Conservation (phyloP, 2,113 vertebrate genomes). For the Chionis minor region DNA sequence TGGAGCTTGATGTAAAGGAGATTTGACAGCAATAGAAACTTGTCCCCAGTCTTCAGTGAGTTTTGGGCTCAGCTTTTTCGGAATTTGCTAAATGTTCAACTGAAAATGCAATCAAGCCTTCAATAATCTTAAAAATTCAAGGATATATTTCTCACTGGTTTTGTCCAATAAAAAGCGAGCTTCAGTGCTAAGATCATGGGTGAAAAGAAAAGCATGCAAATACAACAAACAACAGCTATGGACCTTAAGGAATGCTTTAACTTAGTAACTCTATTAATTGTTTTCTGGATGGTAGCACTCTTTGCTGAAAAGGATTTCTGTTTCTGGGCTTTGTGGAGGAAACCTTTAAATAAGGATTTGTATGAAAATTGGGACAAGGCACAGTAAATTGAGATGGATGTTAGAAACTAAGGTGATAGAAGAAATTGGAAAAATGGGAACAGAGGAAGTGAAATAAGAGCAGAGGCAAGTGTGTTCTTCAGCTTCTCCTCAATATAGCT, state of each 20-base stretch:
- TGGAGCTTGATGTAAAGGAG: neutral
- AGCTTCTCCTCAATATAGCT: neutral
- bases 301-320: neutral
- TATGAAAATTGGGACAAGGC: neutral
- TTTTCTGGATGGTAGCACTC: neutral
- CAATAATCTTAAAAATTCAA: neutral
- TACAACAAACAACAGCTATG: neutral
- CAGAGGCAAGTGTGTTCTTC: neutral
- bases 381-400: neutral
- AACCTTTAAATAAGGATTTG: neutral
- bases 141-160: neutral
- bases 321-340: neutral
- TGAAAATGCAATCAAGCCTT: neutral
- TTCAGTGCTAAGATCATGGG: neutral
- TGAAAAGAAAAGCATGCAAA: neutral
- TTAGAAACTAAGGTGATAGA: neutral
- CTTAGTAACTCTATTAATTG: neutral
- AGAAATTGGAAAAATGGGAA: neutral
- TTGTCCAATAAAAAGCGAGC: neutral
- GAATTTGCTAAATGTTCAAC: neutral
- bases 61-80: neutral
- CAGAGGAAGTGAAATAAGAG: neutral
- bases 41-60: neutral
- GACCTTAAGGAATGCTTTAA: neutral
- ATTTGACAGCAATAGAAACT: neutral